These are phyloP conservation scores for Ectemnius continuus DNA, from an alignment of 2,888 invertebrate species.

Conservation along the genomic window DNA sequence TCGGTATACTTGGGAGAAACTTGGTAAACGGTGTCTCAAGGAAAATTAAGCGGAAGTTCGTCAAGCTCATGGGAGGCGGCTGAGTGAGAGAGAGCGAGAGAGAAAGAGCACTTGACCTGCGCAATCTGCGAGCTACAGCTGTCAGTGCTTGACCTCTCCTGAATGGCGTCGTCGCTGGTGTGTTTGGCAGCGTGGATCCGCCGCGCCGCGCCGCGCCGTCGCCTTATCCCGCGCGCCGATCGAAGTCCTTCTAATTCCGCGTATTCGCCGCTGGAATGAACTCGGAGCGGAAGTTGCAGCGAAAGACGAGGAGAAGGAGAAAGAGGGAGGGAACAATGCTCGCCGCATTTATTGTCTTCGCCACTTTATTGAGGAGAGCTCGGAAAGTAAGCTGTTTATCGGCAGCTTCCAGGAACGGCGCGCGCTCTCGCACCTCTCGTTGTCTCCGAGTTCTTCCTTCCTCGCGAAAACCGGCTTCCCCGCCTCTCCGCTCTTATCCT, in stretches of 20 bases:
- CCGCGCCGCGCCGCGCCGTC: too few species aligned
- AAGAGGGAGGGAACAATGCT: background rate
- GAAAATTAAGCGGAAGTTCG: slow-evolving; percentile 1
- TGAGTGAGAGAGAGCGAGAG: too few species aligned
- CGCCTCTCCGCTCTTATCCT: too few species aligned
- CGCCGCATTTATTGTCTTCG: slow-evolving; percentile 65
- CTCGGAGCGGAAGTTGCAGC: too few species aligned
- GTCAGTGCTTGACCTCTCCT: slow-evolving; percentile 2
- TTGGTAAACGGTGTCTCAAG: too few species aligned
- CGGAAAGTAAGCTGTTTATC: slow-evolving; percentile 76
- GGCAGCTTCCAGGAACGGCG: slow-evolving; percentile 53
- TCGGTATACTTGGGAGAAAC: too few species aligned
- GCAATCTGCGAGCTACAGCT: slow-evolving; percentile 20
- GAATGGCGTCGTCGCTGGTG: background rate
- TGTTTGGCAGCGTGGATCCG: slow-evolving; percentile 6
- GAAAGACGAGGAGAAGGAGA: slow-evolving; percentile 10
- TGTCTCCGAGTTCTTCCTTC: background rate
- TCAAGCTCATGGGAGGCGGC: background rate
- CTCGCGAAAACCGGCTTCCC: too few species aligned
- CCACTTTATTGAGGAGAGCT: slow-evolving; percentile 62
- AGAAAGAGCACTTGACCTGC: slow-evolving; percentile 15
- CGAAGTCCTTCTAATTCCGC: slow-evolving; percentile 17
- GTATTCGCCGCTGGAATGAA: slow-evolving; percentile 1
- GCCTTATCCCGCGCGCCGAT: slow-evolving; percentile 10
- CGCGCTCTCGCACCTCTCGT: background rate